Conservation (phyloP, 2,113 vertebrate species). For the Amphiprion percula region DNA sequence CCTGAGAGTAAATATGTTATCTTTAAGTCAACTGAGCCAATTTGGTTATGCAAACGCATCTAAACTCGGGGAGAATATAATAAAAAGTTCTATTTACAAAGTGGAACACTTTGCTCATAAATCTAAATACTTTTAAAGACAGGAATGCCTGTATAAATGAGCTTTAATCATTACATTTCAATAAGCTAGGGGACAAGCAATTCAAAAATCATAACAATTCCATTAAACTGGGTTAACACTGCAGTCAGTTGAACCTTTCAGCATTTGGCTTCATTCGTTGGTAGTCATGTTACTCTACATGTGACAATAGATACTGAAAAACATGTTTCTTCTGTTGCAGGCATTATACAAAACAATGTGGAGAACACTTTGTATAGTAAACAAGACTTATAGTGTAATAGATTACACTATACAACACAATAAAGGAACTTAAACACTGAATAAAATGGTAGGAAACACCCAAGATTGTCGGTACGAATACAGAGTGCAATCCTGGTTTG, state of each 20-base stretch:
- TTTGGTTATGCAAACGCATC: not conserved
- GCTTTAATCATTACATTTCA: not conserved
- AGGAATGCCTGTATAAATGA: not conserved
- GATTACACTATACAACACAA: slow-evolving; percentile 27
- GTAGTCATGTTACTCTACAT: slow-evolving; percentile 9
- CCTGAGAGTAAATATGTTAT: slow-evolving; percentile 58
- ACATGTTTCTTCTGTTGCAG: slow-evolving; percentile 18
- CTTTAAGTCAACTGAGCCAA: not conserved
- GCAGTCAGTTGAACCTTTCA: not conserved
- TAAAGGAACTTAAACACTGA: slow-evolving; percentile 7
- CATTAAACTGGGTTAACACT: slow-evolving; percentile 3
- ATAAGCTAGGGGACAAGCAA: not conserved
- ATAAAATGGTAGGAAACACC: slow-evolving; percentile 24
- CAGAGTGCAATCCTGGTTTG: slow-evolving; percentile 48
- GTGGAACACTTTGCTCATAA: not conserved
- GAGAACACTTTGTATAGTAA: slow-evolving; percentile 29
- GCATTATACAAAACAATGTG: slow-evolving; percentile 9
- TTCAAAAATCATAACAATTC: not conserved
- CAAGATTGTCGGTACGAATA: slow-evolving; percentile 71
- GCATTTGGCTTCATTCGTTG: slow-evolving; percentile 47
- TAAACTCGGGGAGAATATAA: not conserved
- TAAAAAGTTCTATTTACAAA: not conserved
- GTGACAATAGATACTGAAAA: slow-evolving; percentile 6
- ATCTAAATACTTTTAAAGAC: not conserved
- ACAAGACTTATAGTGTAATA: slow-evolving; percentile 24